A percentile compares a stretch with the other conserved stretches of the same genome.
These are phyloP conservation scores for Tyria jacobaeae DNA, from an alignment of 2,888 invertebrate species.

Conservation along the genomic window DNA sequence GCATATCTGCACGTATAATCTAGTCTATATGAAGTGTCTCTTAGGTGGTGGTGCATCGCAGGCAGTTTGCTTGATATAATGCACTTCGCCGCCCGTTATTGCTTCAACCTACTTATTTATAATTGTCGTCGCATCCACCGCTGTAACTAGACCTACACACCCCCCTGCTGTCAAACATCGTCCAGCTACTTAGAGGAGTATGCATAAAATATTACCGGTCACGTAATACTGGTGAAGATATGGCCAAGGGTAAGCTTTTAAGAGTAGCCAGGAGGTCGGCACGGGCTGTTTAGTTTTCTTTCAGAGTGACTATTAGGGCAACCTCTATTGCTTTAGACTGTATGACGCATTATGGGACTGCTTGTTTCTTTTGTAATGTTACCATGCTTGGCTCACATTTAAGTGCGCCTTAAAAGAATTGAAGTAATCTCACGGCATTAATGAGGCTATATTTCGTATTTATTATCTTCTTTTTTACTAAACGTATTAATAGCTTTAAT, in stretches of 20 bases:
- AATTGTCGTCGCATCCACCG: slow-evolving; percentile 78
- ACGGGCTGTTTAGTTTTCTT: slow-evolving; percentile 83
- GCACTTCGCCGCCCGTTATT: slow-evolving; percentile 82
- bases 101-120: slow-evolving; percentile 85
- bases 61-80: slow-evolving; percentile 85
- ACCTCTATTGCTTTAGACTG: slow-evolving; percentile 78
- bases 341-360: slow-evolving; percentile 46
- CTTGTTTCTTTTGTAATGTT: slow-evolving; percentile 38
- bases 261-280: slow-evolving; percentile 77
- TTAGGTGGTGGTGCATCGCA: slow-evolving; percentile 81
- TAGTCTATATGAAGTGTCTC: slow-evolving; percentile 69
- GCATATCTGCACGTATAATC: slow-evolving; percentile 32
- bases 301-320: slow-evolving; percentile 74
- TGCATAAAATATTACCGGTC: slow-evolving; percentile 46
- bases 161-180: slow-evolving; percentile 39
- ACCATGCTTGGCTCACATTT: neutral
- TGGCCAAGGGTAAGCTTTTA: slow-evolving; percentile 59
- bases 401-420: neutral
- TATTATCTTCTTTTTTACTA: neutral
- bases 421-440: neutral
- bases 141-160: slow-evolving; percentile 54
- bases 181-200: slow-evolving; percentile 23
- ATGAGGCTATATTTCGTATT: neutral
- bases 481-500: neutral
- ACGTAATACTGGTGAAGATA: slow-evolving; percentile 47